phyloP scores from a whole-genome alignment of 2,113 vertebrate genomes.

The Spea bombifrons region DNA sequence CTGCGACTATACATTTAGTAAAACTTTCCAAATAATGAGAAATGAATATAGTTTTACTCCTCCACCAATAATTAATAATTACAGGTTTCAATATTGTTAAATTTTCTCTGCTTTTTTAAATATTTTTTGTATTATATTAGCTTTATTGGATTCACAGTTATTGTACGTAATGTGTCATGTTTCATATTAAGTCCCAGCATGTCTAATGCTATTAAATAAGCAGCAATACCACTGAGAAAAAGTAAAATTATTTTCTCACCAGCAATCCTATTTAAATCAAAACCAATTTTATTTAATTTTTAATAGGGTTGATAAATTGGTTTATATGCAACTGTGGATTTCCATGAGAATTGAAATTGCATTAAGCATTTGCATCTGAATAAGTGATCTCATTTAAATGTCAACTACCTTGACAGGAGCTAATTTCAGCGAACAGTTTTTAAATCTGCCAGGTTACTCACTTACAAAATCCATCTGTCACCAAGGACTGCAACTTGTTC shows the following conservation, averaged over 20 bases:
- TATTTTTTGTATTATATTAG: not conserved
- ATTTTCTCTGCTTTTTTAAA: not conserved
- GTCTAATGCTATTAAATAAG: not conserved
- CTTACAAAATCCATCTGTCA: not conserved
- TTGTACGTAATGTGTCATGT: not conserved
- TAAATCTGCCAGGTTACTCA: not conserved
- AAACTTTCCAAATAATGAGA: too few relatives aligned
- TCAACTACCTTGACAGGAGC: not conserved
- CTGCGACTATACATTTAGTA: too few relatives aligned
- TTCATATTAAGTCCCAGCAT: not conserved
- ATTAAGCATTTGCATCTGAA: slow-evolving; percentile 15
- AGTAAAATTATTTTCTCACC: not conserved
- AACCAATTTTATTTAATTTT: not conserved
- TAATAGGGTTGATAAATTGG: slow-evolving; percentile 3
- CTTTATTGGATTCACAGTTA: not conserved
- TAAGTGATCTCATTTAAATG: slow-evolving; percentile 10
- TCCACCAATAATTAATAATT: too few relatives aligned
- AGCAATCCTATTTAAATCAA: not conserved
- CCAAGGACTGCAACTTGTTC: not conserved
- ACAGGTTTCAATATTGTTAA: too few relatives aligned
- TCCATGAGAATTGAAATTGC: not conserved
- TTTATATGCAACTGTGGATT: slow-evolving; percentile 6
- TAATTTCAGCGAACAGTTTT: slow-evolving; percentile 2
- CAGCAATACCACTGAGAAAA: not conserved
- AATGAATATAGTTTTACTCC: too few relatives aligned